Evolutionary conservation across 2,888 invertebrate species (phyloP), one percentile per base, ranked within the genome.

Genomic region (Eupsilia transversa): DNA sequence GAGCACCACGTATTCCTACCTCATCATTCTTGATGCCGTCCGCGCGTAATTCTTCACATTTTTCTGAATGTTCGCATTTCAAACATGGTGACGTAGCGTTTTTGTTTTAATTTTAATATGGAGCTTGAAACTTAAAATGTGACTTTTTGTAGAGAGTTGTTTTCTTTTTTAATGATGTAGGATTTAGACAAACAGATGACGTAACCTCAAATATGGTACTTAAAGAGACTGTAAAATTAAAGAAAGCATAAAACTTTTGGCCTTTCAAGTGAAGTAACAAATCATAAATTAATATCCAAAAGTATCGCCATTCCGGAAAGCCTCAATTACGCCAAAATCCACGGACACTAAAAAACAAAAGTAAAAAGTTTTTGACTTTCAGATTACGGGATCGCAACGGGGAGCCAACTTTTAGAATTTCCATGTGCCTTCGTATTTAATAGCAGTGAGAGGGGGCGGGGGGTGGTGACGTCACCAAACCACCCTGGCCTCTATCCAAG

Each of bases 371-470:
- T 74, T 85, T 74, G 72, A 85, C 83, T 93, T 96, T 71, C 96
- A 99, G 99, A 99, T 97, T 99, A 98, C 93, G 99, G 98, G 71
- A 98, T 99, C 87, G 97, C 97, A 88, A 97, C 98, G 56, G 99
- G 99, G 61, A 97, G 97, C 76, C 99, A 99, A 93, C 96, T 98
- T 86, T 96, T 97, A 84, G 97, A 97, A 89, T 97, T 97, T 92
- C 98, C 98, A 87, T 98, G 99, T 97, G 98, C 98, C 92, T 99
- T 99, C 95, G 97, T 97, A 84, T 99, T 97, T 97, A 98, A 98
- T 96, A 98, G 98, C 94, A 98, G 97, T 81, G 97, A 97, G 89
- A 97, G 97, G 63, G 96, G 97, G 80, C 97, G 97, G 87, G 99
- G 99, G 6, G 97, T 97, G 66, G 98, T 99, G 94, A 97, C 97